A percentile compares a stretch with the other conserved stretches of the same genome.
These are phyloP conservation scores for Takifugu bimaculatus DNA, from an alignment of 2,113 vertebrate genomes.

Conservation along the genomic window DNA sequence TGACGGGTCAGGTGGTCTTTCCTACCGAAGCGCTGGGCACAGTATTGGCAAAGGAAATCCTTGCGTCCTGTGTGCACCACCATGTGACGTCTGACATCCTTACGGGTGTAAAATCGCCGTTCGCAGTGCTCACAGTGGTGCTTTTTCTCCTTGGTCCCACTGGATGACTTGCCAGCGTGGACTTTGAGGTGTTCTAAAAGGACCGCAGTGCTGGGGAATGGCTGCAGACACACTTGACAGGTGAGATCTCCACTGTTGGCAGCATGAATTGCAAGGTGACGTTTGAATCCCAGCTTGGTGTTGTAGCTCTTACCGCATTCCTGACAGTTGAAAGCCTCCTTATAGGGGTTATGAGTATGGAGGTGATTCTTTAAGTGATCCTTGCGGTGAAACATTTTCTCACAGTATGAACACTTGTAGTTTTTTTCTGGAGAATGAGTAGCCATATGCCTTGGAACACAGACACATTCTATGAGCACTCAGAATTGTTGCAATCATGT, in stretches of 20 bases:
- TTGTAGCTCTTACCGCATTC: constrained; percentile 99
- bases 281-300: constrained; percentile 98
- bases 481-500: constrained; percentile 51
- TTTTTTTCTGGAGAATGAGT: constrained; percentile 99
- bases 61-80: constrained; percentile 99
- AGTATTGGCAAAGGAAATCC: constrained; percentile 99
- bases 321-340: constrained; percentile 96
- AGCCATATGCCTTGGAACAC: constrained; percentile 98
- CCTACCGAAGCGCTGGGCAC: constrained; percentile 95
- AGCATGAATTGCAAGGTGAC: constrained; percentile 95
- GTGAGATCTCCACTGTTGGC: constrained; percentile 97
- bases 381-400: constrained; percentile 99
- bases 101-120: constrained; percentile 95
- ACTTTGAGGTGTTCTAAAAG: constrained; percentile 97
- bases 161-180: constrained; percentile 95
- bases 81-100: constrained; percentile 97
- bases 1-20: constrained; percentile 99
- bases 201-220: constrained; percentile 90
- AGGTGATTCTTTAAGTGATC: constrained; percentile 99
- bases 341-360: constrained; percentile 97
- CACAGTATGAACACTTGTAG: constrained; percentile 99
- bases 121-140: constrained; percentile 98
- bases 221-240: constrained; percentile 96
- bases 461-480: constrained; percentile 84
- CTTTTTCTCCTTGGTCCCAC: constrained; percentile 93